Base-by-base conservation (phyloP, 2,888 invertebrate species). In the Lasioglossum zephyrum region DNA sequence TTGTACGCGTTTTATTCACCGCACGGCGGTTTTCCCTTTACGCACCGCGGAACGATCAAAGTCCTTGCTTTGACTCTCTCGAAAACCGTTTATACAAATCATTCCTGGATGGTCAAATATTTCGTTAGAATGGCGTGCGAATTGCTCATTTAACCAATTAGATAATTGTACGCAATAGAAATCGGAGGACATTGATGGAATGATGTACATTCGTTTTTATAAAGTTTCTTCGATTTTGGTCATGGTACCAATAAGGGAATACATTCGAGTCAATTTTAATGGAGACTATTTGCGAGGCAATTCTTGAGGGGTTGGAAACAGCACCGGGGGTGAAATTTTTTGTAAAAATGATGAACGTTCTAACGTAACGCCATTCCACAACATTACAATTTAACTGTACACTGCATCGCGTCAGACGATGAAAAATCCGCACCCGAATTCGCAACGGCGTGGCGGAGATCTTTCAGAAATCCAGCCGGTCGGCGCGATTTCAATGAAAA, bases 401-500 rank as follows among this genome's bases (percentile, higher is more conserved):
- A n/a, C 9, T 9, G 4, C 39, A 69, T 69, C 36, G 8, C 9
- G 18, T 36, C 22, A 39, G 2, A 22, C 39, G 39, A 39, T 66
- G 22, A 66, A 66, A 39, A 66, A 66, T 36, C 66, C 36, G 22
- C 36, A 31, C 11, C 11, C 6, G 22, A 22, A 41, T 70, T 22
- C 69, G 22, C 69, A 18, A 4, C 9, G 36, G 39, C 39, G 39
- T 39, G 36, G 18, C 4, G 11, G 9, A n/a, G n/a, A 70, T 70
- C 70, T 41, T 70, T 41, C 41, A 13, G 41, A 41, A 69, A 69
- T 69, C 39, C 39, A 69, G 70, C n/a, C 41, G n/a, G 13, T 31
- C 70, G 41, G n/a, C 70, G 41, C 70, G 39, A 70, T 70, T 70
- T 41, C 70, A 70, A n/a, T 41, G 70, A 70, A 41, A 70, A 41